A percentile compares a stretch with the other conserved stretches of the same genome.
Evolutionary conservation across 2,797 vertebrate species (phyloP).

Genomic region (Pangasius larnaudii): DNA sequence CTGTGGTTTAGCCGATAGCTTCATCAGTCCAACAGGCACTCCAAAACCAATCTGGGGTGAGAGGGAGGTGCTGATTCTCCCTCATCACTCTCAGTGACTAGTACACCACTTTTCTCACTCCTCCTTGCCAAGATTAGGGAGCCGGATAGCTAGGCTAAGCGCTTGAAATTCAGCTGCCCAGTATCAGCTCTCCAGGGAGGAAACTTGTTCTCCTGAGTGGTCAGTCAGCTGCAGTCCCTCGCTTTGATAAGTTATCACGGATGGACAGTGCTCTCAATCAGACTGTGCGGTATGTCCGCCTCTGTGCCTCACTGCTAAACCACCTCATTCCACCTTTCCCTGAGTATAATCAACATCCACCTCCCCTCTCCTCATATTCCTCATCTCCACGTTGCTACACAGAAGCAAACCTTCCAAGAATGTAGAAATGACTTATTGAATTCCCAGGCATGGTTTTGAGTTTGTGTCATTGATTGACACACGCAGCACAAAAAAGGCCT

Average conservation of each 20-base stretch:
- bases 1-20: conserved; percentile 24
- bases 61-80: conserved; percentile 34
- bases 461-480: conserved; percentile 23
- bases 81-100: conserved; percentile 52
- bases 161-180: conserved; percentile 55
- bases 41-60: conserved; percentile 43
- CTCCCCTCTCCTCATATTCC: conserved; percentile 24
- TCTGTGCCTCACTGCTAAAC: conserved; percentile 46
- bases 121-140: conserved; percentile 52
- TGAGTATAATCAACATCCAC: conserved; percentile 52
- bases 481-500: conserved; percentile 28
- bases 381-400: conserved; percentile 15
- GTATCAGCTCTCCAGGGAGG: conserved; percentile 52
- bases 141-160: conserved; percentile 53
- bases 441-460: conserved; percentile 2
- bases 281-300: conserved; percentile 50
- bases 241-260: conserved; percentile 63
- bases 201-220: conserved; percentile 44
- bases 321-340: conserved; percentile 51
- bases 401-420: conserved; percentile 39
- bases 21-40: conserved; percentile 33
- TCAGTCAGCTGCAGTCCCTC: conserved; percentile 40
- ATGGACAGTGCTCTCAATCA: conserved; percentile 51
- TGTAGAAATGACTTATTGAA: conserved; percentile 2
- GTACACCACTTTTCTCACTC: conserved; percentile 43